Percentiles rank a stretch among this genome's conserved stretches.
Evolutionary conservation across 2,113 vertebrate genomes (phyloP).

Genomic region (Australoheros scitulus): DNA sequence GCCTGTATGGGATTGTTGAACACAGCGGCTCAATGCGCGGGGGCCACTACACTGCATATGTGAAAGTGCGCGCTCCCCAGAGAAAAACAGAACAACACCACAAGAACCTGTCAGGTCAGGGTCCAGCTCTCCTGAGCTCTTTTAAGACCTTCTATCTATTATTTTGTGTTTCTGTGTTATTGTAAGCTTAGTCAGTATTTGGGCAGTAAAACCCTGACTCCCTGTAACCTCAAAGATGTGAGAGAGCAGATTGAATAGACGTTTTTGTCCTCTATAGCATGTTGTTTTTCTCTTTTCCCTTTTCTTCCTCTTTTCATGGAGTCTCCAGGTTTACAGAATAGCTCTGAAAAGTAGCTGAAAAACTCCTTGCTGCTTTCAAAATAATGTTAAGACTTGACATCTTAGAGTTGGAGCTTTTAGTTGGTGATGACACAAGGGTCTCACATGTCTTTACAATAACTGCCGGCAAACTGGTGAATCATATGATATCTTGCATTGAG

Average conservation of each 20-base stretch:
- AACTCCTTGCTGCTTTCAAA: constrained; percentile 27
- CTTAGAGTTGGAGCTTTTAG: constrained; percentile 2
- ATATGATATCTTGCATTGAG: not conserved
- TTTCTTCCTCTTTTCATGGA: constrained; percentile 15
- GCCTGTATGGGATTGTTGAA: constrained; percentile 94
- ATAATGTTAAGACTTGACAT: not conserved
- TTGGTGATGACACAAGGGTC: constrained; percentile 9
- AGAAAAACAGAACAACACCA: constrained; percentile 83
- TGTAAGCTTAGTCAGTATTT: not conserved
- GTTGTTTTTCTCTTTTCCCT: not conserved
- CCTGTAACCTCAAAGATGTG: constrained; percentile 2
- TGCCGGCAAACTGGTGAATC: not conserved
- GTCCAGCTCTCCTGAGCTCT: not conserved
- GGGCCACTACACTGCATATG: constrained; percentile 93
- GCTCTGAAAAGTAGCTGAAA: constrained; percentile 4
- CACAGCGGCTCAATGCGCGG: constrained; percentile 96
- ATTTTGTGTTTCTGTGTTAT: not conserved
- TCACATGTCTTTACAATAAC: not conserved
- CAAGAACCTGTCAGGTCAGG: constrained; percentile 85
- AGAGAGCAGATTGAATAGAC: not conserved
- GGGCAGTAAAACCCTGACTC: constrained; percentile 11
- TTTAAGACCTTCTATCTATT: not conserved
- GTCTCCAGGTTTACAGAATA: not conserved
- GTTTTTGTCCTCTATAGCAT: constrained; percentile 20
- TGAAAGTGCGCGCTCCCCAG: constrained; percentile 89